Evolutionary conservation across 2,888 invertebrate species (phyloP).

Genomic region (Griposia aprilina): DNA sequence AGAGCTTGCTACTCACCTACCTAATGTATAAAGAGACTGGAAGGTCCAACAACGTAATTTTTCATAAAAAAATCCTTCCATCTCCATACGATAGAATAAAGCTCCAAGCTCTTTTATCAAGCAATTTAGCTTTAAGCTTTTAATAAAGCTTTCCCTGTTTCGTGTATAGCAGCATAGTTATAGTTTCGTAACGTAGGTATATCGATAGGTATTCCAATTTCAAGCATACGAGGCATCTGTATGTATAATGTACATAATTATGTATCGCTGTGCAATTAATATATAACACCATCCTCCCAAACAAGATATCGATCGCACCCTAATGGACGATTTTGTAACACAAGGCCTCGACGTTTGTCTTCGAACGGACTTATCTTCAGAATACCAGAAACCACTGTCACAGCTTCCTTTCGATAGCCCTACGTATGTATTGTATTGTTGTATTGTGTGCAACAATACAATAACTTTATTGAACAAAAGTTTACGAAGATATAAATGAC

Average conservation of each 20-base stretch:
- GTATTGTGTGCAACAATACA: too few relatives aligned
- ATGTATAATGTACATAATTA: neutral
- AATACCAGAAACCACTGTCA: constrained; percentile 19
- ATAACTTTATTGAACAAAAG: constrained; percentile 7
- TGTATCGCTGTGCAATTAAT: constrained; percentile 14
- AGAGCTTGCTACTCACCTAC: neutral
- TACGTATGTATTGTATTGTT: too few relatives aligned
- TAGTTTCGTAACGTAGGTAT: neutral
- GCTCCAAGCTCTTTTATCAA: constrained; percentile 19
- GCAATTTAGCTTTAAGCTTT: constrained; percentile 1
- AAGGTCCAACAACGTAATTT: neutral
- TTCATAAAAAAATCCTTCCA: neutral
- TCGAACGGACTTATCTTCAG: constrained; percentile 29
- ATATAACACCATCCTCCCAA: constrained; percentile 17
- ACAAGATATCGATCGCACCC: constrained; percentile 30
- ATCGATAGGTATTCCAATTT: neutral
- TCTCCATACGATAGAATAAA: constrained; percentile 13
- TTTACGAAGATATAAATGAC: constrained; percentile 3
- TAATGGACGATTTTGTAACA: constrained; percentile 37
- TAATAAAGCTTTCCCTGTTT: neutral
- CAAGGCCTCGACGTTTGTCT: constrained; percentile 33
- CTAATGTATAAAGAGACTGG: neutral
- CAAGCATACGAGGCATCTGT: neutral
- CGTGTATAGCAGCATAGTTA: neutral
- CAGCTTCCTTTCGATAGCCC: constrained; percentile 1